phyloP scores from a whole-genome alignment of 2,797 vertebrate genomes.

The Lateolabrax maculatus region DNA sequence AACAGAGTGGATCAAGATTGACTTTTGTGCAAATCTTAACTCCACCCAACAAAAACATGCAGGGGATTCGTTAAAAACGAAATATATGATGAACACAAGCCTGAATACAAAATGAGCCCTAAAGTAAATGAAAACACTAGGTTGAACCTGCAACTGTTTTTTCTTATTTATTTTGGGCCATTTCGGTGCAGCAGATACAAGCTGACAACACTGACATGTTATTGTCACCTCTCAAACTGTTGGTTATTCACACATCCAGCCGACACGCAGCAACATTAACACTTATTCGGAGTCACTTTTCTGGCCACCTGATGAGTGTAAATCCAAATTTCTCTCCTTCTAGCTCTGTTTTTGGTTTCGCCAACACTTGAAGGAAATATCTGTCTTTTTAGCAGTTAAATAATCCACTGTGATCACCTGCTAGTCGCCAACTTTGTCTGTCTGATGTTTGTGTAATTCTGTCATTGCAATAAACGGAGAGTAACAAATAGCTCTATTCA shows the following conservation, averaged over 20 bases:
- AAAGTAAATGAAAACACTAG: background rate
- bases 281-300: background rate
- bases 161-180: no score
- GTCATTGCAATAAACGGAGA: conserved; percentile 5
- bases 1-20: background rate
- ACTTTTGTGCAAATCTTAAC: background rate
- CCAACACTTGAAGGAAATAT: background rate
- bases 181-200: background rate
- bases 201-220: background rate
- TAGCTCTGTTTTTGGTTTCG: background rate
- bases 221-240: background rate
- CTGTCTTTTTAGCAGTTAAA: background rate
- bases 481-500: conserved; percentile 19
- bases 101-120: background rate
- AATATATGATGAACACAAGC: background rate
- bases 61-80: background rate
- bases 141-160: background rate
- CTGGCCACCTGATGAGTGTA: background rate
- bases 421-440: no score
- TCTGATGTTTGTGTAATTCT: no score
- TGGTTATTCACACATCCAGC: background rate
- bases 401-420: no score
- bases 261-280: no score
- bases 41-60: background rate
- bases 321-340: background rate